Conservation (phyloP, 1,140 invertebrate genomes). For the Polypedilum pembai region DNA sequence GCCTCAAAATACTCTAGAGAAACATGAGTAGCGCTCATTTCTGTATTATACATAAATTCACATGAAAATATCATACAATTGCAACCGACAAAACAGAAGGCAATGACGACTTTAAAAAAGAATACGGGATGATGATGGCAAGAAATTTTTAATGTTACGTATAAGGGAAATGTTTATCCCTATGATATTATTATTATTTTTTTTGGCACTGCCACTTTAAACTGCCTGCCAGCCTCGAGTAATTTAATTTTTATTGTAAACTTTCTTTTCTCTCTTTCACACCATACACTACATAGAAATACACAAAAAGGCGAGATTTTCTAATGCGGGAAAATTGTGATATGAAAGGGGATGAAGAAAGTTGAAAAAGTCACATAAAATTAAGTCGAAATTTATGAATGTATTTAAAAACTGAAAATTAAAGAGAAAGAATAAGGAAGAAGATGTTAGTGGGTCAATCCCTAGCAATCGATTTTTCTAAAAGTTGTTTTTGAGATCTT, state of each 20-base stretch:
- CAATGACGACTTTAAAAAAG: neutral
- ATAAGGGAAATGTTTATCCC: neutral
- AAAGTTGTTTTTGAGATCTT: no score
- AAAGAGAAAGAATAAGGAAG: no score
- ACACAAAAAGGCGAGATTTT: neutral
- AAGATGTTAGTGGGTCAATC: no score
- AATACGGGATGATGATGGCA: neutral
- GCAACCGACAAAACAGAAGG: neutral
- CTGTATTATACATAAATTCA: neutral
- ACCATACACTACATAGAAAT: no score
- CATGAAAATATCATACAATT: constrained; percentile 3
- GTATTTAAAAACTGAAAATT: neutral
- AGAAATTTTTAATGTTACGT: no score
- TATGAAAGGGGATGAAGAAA: neutral
- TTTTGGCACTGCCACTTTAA: neutral
- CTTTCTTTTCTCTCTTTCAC: neutral
- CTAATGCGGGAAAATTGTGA: neutral
- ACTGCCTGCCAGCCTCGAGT: neutral
- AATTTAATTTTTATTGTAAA: constrained; percentile 15
- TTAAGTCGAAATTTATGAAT: constrained; percentile 19
- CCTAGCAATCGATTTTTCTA: no score
- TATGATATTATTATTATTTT: neutral
- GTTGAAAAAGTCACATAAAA: neutral
- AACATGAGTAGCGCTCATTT: neutral
- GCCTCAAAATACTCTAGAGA: neutral